Base-by-base conservation (phyloP, 2,888 invertebrate genomes). In the Podabrus alpinus region DNA sequence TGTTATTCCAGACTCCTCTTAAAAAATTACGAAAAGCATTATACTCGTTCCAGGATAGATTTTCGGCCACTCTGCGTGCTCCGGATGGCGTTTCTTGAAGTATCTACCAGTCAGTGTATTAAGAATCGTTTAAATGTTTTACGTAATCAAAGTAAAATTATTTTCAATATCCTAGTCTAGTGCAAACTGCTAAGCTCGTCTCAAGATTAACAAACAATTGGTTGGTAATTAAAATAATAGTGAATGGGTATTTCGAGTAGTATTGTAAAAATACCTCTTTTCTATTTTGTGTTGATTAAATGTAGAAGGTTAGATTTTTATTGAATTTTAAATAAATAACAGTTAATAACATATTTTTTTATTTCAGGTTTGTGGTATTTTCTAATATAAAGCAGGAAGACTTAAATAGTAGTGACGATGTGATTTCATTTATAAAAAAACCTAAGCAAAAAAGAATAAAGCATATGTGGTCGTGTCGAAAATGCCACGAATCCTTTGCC, bases 381-480 rank as follows among this genome's bases (percentile, higher is more conserved):
- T 19, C 17, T 64, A 64, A 16, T 9, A 21, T 64, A 64, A 64
- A 64, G 21, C 15, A 21, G 19, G 62, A 64, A 19, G 62, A 19
- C 13, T 15, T 15, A 17, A 21, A 64, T 64, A 64, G 21, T 64
- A 4, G 17, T 64, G 62, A 64, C 17, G 62, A 19, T 17, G 17
- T 64, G 21, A 17, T 64, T 64, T 17, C 62, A 7, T 64, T 64
- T 64, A 64, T 45, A n/a, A 45, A n/a, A n/a, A 45, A 21, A 19
- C n/a, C 62, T 19, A 64, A 64, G 15, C 62, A 21, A 64, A 64
- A 64, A 59, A 84, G 85, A 66, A 86, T 88, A 77, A 69, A 82
- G 45, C 83, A 81, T 68, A 78, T 79, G 29, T 85, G 83, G 84
- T 81, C 81, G 1, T 86, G 86, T 78, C 80, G 81, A 29, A 82